These are phyloP conservation scores for Polyommatus iphigenia DNA, from an alignment of 2,888 invertebrate genomes.

Conservation along the genomic window DNA sequence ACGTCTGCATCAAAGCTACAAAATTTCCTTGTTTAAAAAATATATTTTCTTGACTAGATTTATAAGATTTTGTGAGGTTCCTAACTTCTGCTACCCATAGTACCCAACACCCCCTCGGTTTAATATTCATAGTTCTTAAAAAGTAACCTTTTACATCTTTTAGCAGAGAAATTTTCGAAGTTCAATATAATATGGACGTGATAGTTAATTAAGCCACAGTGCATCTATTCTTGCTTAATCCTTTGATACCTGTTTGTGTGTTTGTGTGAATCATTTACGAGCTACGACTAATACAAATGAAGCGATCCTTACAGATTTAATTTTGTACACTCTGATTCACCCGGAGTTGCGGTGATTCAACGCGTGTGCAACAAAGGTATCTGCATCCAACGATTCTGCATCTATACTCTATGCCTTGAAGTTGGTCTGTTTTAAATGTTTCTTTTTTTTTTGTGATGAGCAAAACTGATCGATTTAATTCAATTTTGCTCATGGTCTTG, in stretches of 20 bases:
- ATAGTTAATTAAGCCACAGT: background rate
- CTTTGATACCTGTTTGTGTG: background rate
- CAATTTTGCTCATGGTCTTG: too few species aligned
- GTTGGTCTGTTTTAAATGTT: too few species aligned
- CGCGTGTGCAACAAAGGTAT: slow-evolving; percentile 29
- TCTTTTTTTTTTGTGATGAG: too few species aligned
- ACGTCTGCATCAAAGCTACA: background rate
- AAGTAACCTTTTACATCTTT: too few species aligned
- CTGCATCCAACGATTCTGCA: too few species aligned
- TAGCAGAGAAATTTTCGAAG: too few species aligned
- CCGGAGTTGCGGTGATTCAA: slow-evolving; percentile 29
- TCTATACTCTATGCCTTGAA: too few species aligned
- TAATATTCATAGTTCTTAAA: too few species aligned
- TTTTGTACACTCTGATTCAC: slow-evolving; percentile 33
- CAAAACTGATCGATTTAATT: too few species aligned
- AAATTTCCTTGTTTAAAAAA: background rate
- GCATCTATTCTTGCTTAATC: background rate
- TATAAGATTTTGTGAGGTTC: background rate
- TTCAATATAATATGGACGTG: too few species aligned
- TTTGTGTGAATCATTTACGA: slow-evolving; percentile 25
- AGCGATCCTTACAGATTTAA: slow-evolving; percentile 26
- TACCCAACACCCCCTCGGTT: too few species aligned
- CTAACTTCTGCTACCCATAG: too few species aligned
- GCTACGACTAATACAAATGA: slow-evolving; percentile 16
- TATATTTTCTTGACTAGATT: background rate